Evolutionary conservation across 2,797 vertebrate species (phyloP), one percentile per base, ranked within the genome.

Genomic region (Cichlasoma orientale): DNA sequence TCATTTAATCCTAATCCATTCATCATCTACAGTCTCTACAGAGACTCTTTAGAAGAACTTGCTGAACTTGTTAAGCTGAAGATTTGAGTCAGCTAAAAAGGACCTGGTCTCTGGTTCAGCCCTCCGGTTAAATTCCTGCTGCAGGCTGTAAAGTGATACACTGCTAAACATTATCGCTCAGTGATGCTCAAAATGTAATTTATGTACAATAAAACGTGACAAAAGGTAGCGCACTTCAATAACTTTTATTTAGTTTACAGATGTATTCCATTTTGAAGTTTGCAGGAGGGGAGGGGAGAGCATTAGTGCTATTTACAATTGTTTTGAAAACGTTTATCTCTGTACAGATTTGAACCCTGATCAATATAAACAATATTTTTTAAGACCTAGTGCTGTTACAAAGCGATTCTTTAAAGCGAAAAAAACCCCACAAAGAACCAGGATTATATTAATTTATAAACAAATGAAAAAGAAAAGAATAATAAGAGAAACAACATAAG

Each of bases 281-380:
- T 95, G 95, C 95, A 96, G 94, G 95, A 95, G 96, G 84, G 95
- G 96, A 86, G 79, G 66, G 82, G 27, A 81, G 79, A 95, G 96
- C 95, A 96, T 98, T 97, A 98, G 97, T 97, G 95, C 96, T 99
- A 98, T 99, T 97, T 98, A 99, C 97, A 99, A 94, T 96, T 93
- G 92, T 91, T 96, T 98, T 97, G 97, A 97, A 97, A 97, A 97
- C 90, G 92, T 96, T 97, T 91, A 93, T 96, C 95, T 97, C 97
- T 99, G 97, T 98, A 98, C 97, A 99, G 96, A 97, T 98, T 91
- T 97, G 96, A 96, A 97, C 97, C 96, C 96, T 97, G 97, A 98
- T 97, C 96, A 97, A 96, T 97, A 98, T 97, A 96, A 98, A 98
- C 96, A 97, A 95, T 96, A 96, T 95, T 92, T 94, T 92, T 94